These are phyloP conservation scores for Trichechus manatus DNA, from an alignment of 2,113 vertebrate species.

Conservation along the genomic window DNA sequence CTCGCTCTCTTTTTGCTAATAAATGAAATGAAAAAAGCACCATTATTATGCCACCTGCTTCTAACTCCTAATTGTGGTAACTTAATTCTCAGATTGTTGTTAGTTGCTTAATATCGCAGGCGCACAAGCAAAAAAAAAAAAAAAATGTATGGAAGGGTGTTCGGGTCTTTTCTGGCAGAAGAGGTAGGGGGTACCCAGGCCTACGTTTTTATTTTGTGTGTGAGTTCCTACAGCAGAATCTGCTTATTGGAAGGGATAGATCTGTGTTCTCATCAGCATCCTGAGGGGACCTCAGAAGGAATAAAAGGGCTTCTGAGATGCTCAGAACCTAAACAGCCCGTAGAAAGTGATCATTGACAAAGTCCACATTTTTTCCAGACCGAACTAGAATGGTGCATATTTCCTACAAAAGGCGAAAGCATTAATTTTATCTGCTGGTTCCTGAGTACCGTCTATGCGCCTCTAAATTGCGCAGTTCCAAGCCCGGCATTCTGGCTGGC, in stretches of 20 bases:
- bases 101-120: slow-evolving; percentile 88
- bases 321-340: slow-evolving; percentile 34
- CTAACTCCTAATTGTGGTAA: slow-evolving; percentile 92
- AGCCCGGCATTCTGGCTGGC: not conserved
- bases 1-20: slow-evolving; percentile 82
- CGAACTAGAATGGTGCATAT: not conserved
- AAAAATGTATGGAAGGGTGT: slow-evolving; percentile 80
- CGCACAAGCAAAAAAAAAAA: slow-evolving; percentile 39
- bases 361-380: not conserved
- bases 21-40: slow-evolving; percentile 90
- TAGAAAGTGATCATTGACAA: not conserved
- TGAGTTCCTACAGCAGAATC: slow-evolving; percentile 79
- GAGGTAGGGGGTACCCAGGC: slow-evolving; percentile 74
- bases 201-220: slow-evolving; percentile 82
- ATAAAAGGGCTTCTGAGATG: not conserved
- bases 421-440: slow-evolving; percentile 41
- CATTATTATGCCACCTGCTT: slow-evolving; percentile 93
- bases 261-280: slow-evolving; percentile 62
- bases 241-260: slow-evolving; percentile 60
- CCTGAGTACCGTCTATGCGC: not conserved
- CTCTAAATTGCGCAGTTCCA: not conserved
- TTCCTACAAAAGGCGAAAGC: slow-evolving; percentile 13
- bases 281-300: slow-evolving; percentile 49
- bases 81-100: slow-evolving; percentile 92
- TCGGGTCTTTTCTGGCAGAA: slow-evolving; percentile 82